Conservation (phyloP, 2,113 vertebrate genomes). For the Bubo blakistoni region DNA sequence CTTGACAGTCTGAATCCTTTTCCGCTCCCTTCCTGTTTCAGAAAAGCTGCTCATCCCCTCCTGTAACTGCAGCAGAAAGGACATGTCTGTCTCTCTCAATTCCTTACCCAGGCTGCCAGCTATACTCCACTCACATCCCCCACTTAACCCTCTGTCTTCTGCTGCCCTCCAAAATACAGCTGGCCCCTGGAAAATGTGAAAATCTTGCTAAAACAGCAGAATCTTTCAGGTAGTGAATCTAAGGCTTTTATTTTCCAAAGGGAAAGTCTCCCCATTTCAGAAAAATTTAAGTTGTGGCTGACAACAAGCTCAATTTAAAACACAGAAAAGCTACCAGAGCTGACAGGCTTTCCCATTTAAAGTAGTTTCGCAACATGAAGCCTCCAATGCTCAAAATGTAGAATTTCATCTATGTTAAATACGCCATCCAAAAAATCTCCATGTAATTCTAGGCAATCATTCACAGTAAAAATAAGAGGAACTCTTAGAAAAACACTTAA, state of each 20-base stretch:
- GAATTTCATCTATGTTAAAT: background rate
- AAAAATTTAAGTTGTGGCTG: background rate
- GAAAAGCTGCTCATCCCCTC: background rate
- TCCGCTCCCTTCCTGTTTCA: background rate
- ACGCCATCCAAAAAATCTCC: background rate
- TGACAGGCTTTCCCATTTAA: background rate
- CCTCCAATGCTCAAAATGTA: conserved; percentile 34
- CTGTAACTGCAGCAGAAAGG: background rate
- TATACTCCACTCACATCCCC: background rate
- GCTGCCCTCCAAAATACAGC: background rate
- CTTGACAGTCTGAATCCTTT: background rate
- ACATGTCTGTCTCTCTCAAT: rapidly evolving
- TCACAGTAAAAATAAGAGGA: conserved; percentile 51
- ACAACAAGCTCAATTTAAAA: background rate
- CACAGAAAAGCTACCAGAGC: background rate
- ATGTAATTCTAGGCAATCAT: background rate
- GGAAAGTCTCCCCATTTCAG: background rate
- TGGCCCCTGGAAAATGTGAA: background rate
- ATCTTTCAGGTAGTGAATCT: background rate
- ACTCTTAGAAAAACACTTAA: conserved; percentile 38
- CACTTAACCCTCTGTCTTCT: background rate
- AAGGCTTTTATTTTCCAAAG: background rate
- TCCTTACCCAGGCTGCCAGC: background rate
- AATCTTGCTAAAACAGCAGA: background rate
- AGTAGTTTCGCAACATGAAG: background rate